A percentile compares a stretch with the other conserved stretches of the same genome.
These are phyloP conservation scores for Baronia brevicornis DNA, from an alignment of 2,888 invertebrate genomes.

Conservation along the genomic window DNA sequence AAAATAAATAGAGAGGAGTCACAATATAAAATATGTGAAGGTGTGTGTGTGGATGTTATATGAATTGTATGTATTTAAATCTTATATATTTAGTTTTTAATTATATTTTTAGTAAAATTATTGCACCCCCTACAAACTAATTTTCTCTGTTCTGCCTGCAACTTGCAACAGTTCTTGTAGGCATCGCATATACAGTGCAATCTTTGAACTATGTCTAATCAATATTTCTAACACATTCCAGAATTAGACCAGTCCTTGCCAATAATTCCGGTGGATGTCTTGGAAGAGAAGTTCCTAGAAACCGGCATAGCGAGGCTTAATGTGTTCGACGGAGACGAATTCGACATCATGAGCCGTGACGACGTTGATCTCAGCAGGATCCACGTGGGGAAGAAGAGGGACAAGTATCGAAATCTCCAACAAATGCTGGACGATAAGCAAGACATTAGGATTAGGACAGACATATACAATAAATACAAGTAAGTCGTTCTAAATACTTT, in stretches of 20 bases:
- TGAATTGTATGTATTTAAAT: too few species aligned
- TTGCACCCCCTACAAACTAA: too few species aligned
- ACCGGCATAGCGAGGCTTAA: constrained; percentile 78
- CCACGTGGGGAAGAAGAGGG: constrained; percentile 77
- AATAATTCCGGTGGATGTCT: constrained; percentile 78
- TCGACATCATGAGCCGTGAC: constrained; percentile 82
- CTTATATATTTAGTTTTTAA: too few species aligned
- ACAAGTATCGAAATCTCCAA: constrained; percentile 75
- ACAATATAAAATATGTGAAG: too few species aligned
- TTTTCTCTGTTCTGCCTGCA: too few species aligned
- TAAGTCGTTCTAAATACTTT: constrained; percentile 29
- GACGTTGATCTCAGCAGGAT: constrained; percentile 63
- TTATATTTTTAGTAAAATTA: too few species aligned
- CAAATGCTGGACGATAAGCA: constrained; percentile 83
- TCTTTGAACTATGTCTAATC: background rate
- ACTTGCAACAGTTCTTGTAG: too few species aligned
- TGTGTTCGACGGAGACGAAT: constrained; percentile 85
- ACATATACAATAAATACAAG: constrained; percentile 77
- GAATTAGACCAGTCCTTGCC: constrained; percentile 71
- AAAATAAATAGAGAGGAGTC: too few species aligned
- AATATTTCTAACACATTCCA: constrained; percentile 21
- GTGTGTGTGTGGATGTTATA: too few species aligned
- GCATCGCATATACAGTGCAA: too few species aligned
- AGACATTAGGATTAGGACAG: constrained; percentile 62
- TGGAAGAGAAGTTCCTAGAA: constrained; percentile 69